phyloP scores from a whole-genome alignment of 2,113 vertebrate genomes.

The Gallinago media region DNA sequence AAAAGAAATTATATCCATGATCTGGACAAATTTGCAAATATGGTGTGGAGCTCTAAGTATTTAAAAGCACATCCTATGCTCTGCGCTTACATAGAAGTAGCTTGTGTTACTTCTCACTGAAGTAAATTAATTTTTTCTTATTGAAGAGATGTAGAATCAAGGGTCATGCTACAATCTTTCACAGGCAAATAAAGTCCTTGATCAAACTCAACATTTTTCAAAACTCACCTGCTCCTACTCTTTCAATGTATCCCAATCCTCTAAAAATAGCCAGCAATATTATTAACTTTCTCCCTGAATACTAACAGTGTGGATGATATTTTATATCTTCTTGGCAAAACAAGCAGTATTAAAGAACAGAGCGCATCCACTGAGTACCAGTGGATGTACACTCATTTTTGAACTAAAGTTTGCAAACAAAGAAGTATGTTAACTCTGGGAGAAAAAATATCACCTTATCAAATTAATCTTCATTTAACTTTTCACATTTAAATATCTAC shows the following conservation, averaged over 20 bases:
- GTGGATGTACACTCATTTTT: neutral
- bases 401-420: neutral
- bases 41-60: neutral
- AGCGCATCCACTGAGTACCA: neutral
- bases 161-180: neutral
- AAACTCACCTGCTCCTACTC: neutral
- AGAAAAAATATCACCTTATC: neutral
- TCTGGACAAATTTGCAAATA: neutral
- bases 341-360: neutral
- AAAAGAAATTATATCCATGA: neutral
- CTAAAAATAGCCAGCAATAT: neutral
- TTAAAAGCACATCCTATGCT: neutral
- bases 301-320: neutral
- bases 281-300: neutral
- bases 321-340: neutral
- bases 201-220: neutral
- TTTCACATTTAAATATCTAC: neutral
- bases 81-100: neutral
- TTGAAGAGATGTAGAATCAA: neutral
- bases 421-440: neutral
- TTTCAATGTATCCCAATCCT: neutral
- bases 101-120: neutral
- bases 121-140: neutral
- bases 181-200: neutral
- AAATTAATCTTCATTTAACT: neutral